Evolutionary conservation across 2,113 vertebrate species (phyloP).

Genomic region (Gymnobelideus leadbeateri): DNA sequence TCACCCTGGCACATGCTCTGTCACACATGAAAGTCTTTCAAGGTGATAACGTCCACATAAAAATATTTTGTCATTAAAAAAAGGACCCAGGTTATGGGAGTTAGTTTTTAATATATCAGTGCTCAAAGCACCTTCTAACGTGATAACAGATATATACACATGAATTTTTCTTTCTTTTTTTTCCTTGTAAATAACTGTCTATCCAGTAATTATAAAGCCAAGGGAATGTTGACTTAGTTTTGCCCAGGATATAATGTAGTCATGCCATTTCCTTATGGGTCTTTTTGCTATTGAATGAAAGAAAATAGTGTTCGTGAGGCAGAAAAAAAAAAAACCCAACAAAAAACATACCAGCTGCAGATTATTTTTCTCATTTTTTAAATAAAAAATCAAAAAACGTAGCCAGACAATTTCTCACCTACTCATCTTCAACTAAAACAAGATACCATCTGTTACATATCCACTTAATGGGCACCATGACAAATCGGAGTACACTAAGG

Average conservation of each 20-base stretch:
- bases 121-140: neutral
- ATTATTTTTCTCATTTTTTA: conserved; percentile 77
- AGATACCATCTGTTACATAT: conserved; percentile 79
- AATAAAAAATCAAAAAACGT: conserved; percentile 65
- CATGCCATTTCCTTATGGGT: conserved; percentile 51
- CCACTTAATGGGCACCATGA: conserved; percentile 75
- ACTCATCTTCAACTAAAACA: conserved; percentile 79
- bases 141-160: neutral
- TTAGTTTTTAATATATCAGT: neutral
- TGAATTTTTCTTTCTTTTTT: neutral
- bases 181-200: conserved; percentile 25
- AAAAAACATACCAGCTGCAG: conserved; percentile 78
- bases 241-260: conserved; percentile 21
- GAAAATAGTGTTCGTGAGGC: conserved; percentile 60
- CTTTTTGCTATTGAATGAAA: conserved; percentile 65
- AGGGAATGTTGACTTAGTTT: conserved; percentile 28
- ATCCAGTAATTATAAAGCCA: neutral
- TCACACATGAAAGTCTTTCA: neutral
- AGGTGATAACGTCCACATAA: neutral
- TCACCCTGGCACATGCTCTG: neutral
- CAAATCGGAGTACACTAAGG: conserved; percentile 68
- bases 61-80: neutral
- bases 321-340: neutral
- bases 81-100: neutral
- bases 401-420: conserved; percentile 82